A percentile compares a stretch with the other conserved stretches of the same genome.
These are phyloP conservation scores for Microtus oregoni DNA, from an alignment of 2,113 vertebrate species.

Conservation along the genomic window DNA sequence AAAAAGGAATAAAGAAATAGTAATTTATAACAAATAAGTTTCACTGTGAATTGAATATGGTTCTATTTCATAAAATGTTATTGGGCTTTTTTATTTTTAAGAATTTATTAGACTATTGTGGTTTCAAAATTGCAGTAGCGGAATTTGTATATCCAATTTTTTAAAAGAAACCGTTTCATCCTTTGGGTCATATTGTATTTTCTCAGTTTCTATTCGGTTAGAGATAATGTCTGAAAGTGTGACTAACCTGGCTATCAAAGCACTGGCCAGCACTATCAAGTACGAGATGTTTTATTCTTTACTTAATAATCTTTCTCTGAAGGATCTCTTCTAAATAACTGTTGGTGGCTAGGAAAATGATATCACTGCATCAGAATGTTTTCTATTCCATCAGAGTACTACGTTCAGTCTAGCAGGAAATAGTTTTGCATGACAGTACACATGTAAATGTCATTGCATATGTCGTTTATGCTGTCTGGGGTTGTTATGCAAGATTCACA, in stretches of 20 bases:
- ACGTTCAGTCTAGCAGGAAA: slow-evolving; percentile 90
- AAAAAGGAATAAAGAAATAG: slow-evolving; percentile 66
- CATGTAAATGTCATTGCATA: slow-evolving; percentile 93
- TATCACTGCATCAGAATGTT: slow-evolving; percentile 83
- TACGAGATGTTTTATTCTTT: slow-evolving; percentile 81
- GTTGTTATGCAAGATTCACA: slow-evolving; percentile 85
- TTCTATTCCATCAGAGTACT: slow-evolving; percentile 83
- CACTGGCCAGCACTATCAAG: slow-evolving; percentile 73
- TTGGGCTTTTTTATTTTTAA: slow-evolving; percentile 74
- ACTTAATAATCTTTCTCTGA: slow-evolving; percentile 81
- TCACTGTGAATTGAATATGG: slow-evolving; percentile 46
- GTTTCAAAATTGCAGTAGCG: slow-evolving; percentile 62
- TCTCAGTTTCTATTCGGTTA: slow-evolving; percentile 70
- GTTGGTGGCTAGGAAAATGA: slow-evolving; percentile 85
- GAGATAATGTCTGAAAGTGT: slow-evolving; percentile 75
- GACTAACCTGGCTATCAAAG: slow-evolving; percentile 76
- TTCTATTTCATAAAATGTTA: slow-evolving; percentile 66
- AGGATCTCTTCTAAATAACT: slow-evolving; percentile 84
- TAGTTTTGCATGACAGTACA: slow-evolving; percentile 92
- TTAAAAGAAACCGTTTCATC: slow-evolving; percentile 55
- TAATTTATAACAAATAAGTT: slow-evolving; percentile 56
- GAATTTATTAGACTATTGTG: slow-evolving; percentile 58
- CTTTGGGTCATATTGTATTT: slow-evolving; percentile 70
- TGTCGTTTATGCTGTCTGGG: slow-evolving; percentile 88
- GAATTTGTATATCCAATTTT: slow-evolving; percentile 73